Evolutionary conservation across 2,888 invertebrate genomes (phyloP).

Genomic region (Atethmia centrago): DNA sequence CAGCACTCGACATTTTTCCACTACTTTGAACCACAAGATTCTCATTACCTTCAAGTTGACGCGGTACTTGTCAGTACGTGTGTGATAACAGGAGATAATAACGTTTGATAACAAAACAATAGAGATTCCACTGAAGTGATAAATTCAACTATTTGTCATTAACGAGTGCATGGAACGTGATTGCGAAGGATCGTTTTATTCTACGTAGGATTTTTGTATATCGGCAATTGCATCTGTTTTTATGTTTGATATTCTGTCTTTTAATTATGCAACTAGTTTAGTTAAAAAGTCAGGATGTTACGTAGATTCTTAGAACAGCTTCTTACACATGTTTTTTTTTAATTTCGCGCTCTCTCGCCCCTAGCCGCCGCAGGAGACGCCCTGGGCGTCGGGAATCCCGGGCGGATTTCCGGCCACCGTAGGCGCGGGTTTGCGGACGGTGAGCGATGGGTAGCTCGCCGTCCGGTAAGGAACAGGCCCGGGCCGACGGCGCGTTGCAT

Average conservation of each 20-base stretch:
- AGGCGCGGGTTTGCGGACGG: no score
- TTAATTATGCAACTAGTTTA: background rate
- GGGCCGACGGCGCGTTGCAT: no score
- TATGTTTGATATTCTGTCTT: slow-evolving; percentile 5
- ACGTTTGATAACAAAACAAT: slow-evolving; percentile 69
- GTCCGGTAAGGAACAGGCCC: no score
- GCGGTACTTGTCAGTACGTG: slow-evolving; percentile 61
- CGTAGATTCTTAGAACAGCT: background rate
- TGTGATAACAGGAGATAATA: slow-evolving; percentile 68
- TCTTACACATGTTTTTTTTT: no score
- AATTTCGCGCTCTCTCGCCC: no score
- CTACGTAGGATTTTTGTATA: slow-evolving; percentile 24
- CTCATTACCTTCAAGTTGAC: slow-evolving; percentile 59
- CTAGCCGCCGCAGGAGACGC: no score
- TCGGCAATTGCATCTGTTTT: slow-evolving; percentile 23
- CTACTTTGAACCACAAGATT: slow-evolving; percentile 28
- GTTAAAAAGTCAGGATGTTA: background rate
- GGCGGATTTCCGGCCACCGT: no score
- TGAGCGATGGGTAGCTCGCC: no score
- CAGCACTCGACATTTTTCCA: slow-evolving; percentile 30
- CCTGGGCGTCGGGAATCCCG: no score
- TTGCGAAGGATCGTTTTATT: slow-evolving; percentile 28
- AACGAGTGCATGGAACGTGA: slow-evolving; percentile 52
- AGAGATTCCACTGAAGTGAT: slow-evolving; percentile 60
- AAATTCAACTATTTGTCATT: slow-evolving; percentile 61